A percentile compares a stretch with the other conserved stretches of the same genome.
These are phyloP conservation scores for Nycticorax nycticorax DNA, from an alignment of 2,113 vertebrate genomes.

Conservation along the genomic window DNA sequence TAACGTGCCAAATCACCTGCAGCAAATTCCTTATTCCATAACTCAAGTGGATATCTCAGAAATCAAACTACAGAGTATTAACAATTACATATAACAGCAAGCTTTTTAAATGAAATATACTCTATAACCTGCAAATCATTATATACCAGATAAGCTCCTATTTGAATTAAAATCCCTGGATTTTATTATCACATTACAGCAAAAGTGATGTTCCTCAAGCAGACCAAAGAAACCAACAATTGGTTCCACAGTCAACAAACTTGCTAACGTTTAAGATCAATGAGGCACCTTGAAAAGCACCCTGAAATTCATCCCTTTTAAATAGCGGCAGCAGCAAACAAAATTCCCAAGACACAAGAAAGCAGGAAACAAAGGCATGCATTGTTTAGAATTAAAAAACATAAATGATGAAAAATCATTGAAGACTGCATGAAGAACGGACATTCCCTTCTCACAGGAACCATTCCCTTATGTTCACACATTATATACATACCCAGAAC, in stretches of 20 bases:
- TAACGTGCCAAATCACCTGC: not conserved
- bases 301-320: not conserved
- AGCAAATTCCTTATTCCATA: not conserved
- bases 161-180: not conserved
- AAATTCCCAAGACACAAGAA: not conserved
- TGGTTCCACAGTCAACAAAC: not conserved
- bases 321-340: not conserved
- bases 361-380: not conserved
- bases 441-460: not conserved
- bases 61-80: not conserved
- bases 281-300: not conserved
- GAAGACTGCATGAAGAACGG: not conserved
- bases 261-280: not conserved
- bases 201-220: not conserved
- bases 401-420: not conserved
- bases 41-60: not conserved
- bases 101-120: not conserved
- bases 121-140: not conserved
- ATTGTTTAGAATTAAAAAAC: not conserved
- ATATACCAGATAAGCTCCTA: not conserved
- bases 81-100: not conserved
- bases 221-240: not conserved
- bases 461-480: fast-evolving
- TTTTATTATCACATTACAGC: not conserved
- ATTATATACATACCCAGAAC: not conserved